Percentiles rank a stretch among this genome's conserved stretches.
Evolutionary conservation across 2,888 invertebrate genomes (phyloP).

Genomic region (Holacanthella duospinosa): DNA sequence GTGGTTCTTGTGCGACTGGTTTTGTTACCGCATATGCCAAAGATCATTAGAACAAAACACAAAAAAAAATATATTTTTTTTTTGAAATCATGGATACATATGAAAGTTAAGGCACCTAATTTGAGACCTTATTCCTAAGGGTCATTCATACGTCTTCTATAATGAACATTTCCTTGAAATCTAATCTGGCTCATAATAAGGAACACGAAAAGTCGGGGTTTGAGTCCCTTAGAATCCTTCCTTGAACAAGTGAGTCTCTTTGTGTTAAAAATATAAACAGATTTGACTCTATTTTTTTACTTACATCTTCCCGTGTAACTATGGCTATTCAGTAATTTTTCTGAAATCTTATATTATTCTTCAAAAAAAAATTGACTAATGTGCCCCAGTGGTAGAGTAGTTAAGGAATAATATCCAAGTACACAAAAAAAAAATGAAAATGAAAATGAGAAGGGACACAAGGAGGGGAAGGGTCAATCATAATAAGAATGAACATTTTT

Average conservation of each 20-base stretch:
- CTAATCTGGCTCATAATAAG: constrained; percentile 5
- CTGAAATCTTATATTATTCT: not conserved
- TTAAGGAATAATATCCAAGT: not conserved
- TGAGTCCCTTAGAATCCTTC: not conserved
- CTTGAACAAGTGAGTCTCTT: not conserved
- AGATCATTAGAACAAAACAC: not conserved
- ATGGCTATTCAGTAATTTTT: not conserved
- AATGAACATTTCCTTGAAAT: constrained; percentile 9
- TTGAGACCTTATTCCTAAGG: not conserved
- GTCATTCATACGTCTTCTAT: not conserved
- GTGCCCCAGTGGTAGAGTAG: not conserved
- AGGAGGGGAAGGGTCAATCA: not conserved
- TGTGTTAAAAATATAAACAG: not conserved
- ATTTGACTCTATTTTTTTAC: not conserved
- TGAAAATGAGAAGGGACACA: not conserved
- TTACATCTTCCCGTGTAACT: too few species aligned
- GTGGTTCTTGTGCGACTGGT: not conserved
- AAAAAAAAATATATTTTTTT: not conserved
- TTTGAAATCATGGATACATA: not conserved
- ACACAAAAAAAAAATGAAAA: not conserved
- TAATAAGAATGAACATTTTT: not conserved
- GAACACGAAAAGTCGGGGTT: not conserved
- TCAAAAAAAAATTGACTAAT: constrained; percentile 1
- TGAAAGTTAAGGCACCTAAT: not conserved
- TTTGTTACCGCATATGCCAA: not conserved